phyloP scores from a whole-genome alignment of 2,113 vertebrate species.

The Gymnocephalus cernua region DNA sequence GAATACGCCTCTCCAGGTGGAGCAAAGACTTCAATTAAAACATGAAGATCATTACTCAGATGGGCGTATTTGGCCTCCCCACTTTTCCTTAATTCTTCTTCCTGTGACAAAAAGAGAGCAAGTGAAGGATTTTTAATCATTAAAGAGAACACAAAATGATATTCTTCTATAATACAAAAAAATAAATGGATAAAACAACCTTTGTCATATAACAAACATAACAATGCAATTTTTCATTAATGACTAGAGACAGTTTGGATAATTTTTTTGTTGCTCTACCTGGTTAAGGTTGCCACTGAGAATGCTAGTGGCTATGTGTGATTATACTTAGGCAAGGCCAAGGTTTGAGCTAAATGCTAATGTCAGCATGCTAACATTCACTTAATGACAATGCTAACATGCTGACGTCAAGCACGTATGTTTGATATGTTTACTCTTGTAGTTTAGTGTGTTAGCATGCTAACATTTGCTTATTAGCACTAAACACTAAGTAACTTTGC shows the following conservation, averaged over 20 bases:
- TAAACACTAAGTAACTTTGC: not conserved
- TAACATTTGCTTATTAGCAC: not conserved
- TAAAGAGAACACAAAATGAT: not conserved
- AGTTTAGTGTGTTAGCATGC: not conserved
- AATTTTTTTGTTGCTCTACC: not conserved
- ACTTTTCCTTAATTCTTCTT: slow-evolving; percentile 97
- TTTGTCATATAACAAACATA: not conserved
- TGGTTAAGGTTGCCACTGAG: not conserved
- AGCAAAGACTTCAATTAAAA: slow-evolving; percentile 99
- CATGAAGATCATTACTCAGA: slow-evolving; percentile 97
- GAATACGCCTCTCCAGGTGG: slow-evolving; percentile 98
- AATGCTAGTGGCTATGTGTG: not conserved
- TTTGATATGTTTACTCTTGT: no score
- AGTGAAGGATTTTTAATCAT: not conserved
- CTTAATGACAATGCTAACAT: no score
- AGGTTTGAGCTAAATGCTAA: no score
- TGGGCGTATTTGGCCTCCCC: slow-evolving; percentile 97
- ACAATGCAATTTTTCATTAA: not conserved
- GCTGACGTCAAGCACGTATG: no score
- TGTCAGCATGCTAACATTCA: no score
- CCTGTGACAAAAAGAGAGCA: slow-evolving; percentile 84
- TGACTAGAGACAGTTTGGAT: not conserved
- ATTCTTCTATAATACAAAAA: not conserved
- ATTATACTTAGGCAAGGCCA: no score
- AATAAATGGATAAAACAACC: not conserved